phyloP scores from a whole-genome alignment of 2,888 invertebrate genomes.

The Oligia fasciuncula region DNA sequence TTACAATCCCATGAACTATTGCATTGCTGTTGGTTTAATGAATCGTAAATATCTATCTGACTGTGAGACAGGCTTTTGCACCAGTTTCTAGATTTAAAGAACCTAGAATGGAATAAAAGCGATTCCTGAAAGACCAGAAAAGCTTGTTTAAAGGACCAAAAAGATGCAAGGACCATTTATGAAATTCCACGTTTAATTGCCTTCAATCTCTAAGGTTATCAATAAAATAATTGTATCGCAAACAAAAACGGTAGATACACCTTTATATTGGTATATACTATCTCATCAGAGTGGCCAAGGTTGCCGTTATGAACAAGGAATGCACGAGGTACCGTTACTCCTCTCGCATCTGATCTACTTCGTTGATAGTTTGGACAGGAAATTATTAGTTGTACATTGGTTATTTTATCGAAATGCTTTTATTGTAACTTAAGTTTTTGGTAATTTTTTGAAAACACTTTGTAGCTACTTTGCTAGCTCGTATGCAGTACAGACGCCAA shows the following conservation, averaged over 20 bases:
- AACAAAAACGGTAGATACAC: conserved; percentile 40
- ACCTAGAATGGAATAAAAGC: not conserved
- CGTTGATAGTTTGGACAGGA: conserved; percentile 70
- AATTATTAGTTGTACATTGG: conserved; percentile 64
- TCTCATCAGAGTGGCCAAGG: conserved; percentile 63
- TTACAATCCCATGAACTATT: conserved; percentile 47
- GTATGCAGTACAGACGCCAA: not conserved
- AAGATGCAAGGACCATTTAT: not conserved
- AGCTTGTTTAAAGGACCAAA: not conserved
- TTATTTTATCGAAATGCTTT: conserved; percentile 34
- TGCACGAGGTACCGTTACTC: conserved; percentile 74
- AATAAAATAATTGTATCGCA: conserved; percentile 23
- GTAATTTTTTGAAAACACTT: conserved; percentile 4
- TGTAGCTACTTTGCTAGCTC: not conserved
- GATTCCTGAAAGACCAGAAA: not conserved
- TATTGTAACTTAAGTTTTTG: conserved; percentile 10
- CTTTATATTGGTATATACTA: conserved; percentile 54
- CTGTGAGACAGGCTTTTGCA: conserved; percentile 21
- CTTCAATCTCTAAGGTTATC: conserved; percentile 5
- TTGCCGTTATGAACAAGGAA: conserved; percentile 72
- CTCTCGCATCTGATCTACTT: conserved; percentile 73
- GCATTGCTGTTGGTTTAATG: conserved; percentile 13
- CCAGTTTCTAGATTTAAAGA: not conserved
- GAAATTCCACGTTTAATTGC: not conserved
- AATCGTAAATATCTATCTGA: conserved; percentile 3